Conservation (phyloP, 2,888 invertebrate species). For the Amphipoea lucens region DNA sequence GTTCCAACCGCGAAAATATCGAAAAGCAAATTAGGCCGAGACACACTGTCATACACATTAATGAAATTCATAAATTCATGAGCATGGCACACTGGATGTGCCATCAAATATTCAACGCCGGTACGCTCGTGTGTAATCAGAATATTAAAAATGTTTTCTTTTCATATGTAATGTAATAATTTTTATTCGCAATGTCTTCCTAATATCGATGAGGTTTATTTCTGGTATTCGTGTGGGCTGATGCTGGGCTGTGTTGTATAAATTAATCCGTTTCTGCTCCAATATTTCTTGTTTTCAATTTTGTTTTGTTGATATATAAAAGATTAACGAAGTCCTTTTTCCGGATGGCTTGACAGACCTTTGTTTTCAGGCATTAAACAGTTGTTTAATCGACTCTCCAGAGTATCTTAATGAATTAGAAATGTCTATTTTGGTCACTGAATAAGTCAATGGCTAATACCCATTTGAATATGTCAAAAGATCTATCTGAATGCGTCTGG, state of each 20-base stretch:
- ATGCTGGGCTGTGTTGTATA: not conserved
- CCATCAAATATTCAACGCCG: constrained; percentile 76
- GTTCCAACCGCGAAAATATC: constrained; percentile 55
- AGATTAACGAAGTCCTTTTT: constrained; percentile 8
- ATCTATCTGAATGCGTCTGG: constrained; percentile 8
- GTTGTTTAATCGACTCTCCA: not conserved
- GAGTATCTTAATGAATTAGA: not conserved
- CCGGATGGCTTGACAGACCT: not conserved
- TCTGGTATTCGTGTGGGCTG: constrained; percentile 22
- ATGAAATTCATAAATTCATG: constrained; percentile 83
- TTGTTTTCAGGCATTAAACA: constrained; percentile 1
- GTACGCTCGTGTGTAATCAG: constrained; percentile 71
- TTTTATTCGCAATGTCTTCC: constrained; percentile 48
- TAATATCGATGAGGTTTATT: constrained; percentile 43
- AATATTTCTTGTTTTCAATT: constrained; percentile 5
- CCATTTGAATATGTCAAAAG: constrained; percentile 17
- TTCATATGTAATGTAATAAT: constrained; percentile 66
- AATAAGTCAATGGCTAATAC: constrained; percentile 8
- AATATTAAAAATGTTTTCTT: constrained; percentile 82
- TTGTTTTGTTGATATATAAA: constrained; percentile 10
- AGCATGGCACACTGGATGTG: constrained; percentile 65
- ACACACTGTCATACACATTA: constrained; percentile 71
- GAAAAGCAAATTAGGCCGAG: constrained; percentile 66
- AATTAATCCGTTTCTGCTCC: constrained; percentile 4
- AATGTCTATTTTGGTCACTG: constrained; percentile 2